Evolutionary conservation across 2,113 vertebrate species (phyloP).

Genomic region (Ifrita kowaldi): DNA sequence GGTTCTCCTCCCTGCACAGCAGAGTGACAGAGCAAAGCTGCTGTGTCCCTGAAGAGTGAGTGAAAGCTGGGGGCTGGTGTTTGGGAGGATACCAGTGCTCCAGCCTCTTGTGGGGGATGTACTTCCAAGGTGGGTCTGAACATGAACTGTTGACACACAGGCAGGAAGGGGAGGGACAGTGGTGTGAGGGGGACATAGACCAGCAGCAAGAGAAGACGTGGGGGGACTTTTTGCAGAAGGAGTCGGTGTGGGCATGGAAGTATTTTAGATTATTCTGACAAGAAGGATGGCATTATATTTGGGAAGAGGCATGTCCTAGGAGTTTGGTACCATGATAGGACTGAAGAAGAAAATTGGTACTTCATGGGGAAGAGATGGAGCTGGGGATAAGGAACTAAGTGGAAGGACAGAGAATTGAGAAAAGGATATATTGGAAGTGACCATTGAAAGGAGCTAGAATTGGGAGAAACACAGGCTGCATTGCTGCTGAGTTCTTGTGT

Average conservation of each 20-base stretch:
- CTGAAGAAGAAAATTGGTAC: neutral
- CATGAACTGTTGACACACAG: neutral
- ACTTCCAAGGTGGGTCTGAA: neutral
- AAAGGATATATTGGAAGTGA: neutral
- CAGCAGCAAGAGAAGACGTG: neutral
- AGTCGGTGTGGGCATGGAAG: neutral
- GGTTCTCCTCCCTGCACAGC: neutral
- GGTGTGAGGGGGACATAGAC: neutral
- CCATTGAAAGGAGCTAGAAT: neutral
- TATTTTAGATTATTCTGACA: neutral
- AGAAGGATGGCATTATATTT: neutral
- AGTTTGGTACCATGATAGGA: neutral
- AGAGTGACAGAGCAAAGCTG: neutral
- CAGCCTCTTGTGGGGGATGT: neutral
- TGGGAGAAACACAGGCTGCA: neutral
- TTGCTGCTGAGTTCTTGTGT: neutral
- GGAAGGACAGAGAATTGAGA: neutral
- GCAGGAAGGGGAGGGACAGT: neutral
- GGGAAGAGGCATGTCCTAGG: neutral
- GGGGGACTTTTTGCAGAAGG: neutral
- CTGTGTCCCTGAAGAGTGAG: neutral
- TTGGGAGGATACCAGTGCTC: neutral
- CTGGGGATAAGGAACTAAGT: neutral
- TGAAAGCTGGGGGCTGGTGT: neutral
- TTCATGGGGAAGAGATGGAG: neutral